Percentiles rank a stretch among this genome's conserved stretches.
These are phyloP conservation scores for Spodoptera litura DNA, from an alignment of 1,140 invertebrate species.

Conservation along the genomic window DNA sequence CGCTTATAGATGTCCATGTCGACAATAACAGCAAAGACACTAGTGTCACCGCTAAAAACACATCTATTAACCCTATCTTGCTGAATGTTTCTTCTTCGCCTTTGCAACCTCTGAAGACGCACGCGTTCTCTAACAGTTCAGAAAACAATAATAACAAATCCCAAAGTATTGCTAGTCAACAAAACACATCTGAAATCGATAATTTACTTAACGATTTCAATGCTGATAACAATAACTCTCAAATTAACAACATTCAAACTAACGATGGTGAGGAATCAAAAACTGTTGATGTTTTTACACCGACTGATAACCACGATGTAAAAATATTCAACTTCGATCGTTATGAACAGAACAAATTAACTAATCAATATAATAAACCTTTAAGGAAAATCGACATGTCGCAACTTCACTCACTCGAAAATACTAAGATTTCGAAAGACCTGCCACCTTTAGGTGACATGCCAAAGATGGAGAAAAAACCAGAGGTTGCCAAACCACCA, in stretches of 20 bases:
- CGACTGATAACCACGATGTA: constrained; percentile 75
- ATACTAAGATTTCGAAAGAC: constrained; percentile 82
- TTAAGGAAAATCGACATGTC: constrained; percentile 82
- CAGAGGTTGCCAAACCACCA: constrained; percentile 58
- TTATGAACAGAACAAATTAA: constrained; percentile 81
- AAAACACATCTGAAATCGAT: constrained; percentile 72
- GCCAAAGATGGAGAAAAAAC: constrained; percentile 64
- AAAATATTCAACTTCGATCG: constrained; percentile 86
- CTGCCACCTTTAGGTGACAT: constrained; percentile 64
- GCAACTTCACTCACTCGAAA: constrained; percentile 79
- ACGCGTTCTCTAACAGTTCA: constrained; percentile 75
- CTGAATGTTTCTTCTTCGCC: constrained; percentile 80
- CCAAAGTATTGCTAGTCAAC: constrained; percentile 70
- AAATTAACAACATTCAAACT: constrained; percentile 54
- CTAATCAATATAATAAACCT: constrained; percentile 70
- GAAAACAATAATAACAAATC: constrained; percentile 77
- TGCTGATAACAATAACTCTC: constrained; percentile 59
- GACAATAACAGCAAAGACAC: constrained; percentile 78
- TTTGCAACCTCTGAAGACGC: constrained; percentile 78
- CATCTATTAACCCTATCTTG: constrained; percentile 75
- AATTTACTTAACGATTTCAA: constrained; percentile 77
- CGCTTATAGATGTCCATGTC: constrained; percentile 79
- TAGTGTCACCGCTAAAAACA: constrained; percentile 60
- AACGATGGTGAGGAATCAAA: constrained; percentile 51
- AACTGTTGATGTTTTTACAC: constrained; percentile 58